Base-by-base conservation (phyloP, 1,140 invertebrate species). In the Nautilus pompilius region DNA sequence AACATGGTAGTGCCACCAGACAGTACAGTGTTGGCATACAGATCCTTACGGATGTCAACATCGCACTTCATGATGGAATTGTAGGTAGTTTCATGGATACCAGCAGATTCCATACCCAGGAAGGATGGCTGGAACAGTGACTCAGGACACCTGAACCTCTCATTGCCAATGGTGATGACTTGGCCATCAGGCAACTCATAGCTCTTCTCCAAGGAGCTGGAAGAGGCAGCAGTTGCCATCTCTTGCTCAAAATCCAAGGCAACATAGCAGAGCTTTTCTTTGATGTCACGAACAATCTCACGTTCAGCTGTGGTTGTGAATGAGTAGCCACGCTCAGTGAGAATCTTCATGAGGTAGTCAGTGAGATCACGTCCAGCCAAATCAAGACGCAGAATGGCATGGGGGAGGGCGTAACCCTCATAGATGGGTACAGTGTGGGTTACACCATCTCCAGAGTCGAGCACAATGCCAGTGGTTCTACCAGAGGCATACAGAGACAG, bases 221-320 rank as follows among this genome's bases (percentile, higher is more conserved):
- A 80, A n/a, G 78, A 77, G 30, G 93, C 91, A 68, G 93, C 92
- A 62, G 92, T 94, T 74, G 90, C 90, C 93, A 96, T 96, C 85
- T 96, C 93, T 85, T 95, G 92, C 84, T 96, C 93, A 81, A 95
- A 96, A 86, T 96, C 93, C 30, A 95, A 85, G 54, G 93, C 93
- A 56, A 96, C 91, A 80, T 94, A 94, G 87, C 92, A 93, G 55
- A 94, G 85, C 82, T 94, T 95, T 82, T 94, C 92, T 84, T 94
- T 85, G 62, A 77, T 75, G 61, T 77, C 73, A 53, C 75, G 58
- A 5, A 77, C 75, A 51, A 77, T 77, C 65, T 77, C 75, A 65
- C 73, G 53, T 54, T 75, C 75, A 20, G 72, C 73, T 28, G 84
- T 96, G 73, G 94, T 97, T 75, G 93, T 96, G 89, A 97, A 97